Evolutionary conservation across 1,140 invertebrate species (phyloP), one percentile per base, ranked within the genome.

Genomic region (Dysdera silvatica): DNA sequence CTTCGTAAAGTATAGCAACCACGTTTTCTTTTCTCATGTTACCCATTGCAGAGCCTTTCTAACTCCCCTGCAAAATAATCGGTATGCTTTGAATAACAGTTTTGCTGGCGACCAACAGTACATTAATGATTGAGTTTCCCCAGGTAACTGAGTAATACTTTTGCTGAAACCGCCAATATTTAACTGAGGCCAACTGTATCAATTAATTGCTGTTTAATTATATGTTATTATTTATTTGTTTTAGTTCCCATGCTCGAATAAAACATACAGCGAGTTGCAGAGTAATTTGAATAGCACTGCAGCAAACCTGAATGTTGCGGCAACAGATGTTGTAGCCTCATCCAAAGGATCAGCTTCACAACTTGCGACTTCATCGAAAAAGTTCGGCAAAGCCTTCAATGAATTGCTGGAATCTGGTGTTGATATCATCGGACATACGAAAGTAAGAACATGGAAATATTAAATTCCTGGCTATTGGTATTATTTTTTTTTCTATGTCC

Each of bases 191-290:
- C n/a, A n/a, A n/a, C n/a, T n/a, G n/a, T n/a, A 55, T 28, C 6
- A 23, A 10, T 41, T 55, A 24, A n/a, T 45, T 20, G 18, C 24
- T 45, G 3, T 45, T 28, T 43, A 29, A 23, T 28, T 29, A 5
- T 3, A 5, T 20, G 31, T 14, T 37, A 12, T 29, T n/a, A 24
- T 6, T 26, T 23, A 20, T 54, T 48, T n/a, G 20, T 53, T 53
- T 14, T 37, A 68, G 35, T 89, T 88, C 72, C 87, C 87, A 4
- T 77, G 78, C 0, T 84, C 85, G 1, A 82, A 82, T 59, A 88
- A 85, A 69, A 83, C 81, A 40, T 93, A 90, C 69, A 81, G 83
- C 80, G 89, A 93, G 74, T 79, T 94, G 1, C 92, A 96, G 76
- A 81, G 82, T 16, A 89, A 95, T 69, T 77, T 98, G 28, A 88